phyloP scores from a whole-genome alignment of 2,797 vertebrate species.

The Euphonia xanthogaster region DNA sequence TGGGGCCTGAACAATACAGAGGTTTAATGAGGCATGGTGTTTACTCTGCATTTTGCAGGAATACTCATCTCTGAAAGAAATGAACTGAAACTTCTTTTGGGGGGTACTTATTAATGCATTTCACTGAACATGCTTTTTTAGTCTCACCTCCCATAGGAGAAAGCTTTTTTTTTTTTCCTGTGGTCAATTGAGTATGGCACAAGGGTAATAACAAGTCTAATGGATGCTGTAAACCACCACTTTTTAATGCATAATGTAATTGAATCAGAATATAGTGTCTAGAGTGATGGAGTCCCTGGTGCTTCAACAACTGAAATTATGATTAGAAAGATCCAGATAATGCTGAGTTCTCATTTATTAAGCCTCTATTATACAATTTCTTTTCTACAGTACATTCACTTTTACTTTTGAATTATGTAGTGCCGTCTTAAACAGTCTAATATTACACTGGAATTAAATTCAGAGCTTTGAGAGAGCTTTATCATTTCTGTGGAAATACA shows the following conservation, averaged over 20 bases:
- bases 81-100: slow-evolving; percentile 47
- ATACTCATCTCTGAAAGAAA: slow-evolving; percentile 61
- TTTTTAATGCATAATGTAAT: slow-evolving; percentile 69
- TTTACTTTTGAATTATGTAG: slow-evolving; percentile 68
- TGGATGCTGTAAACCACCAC: slow-evolving; percentile 57
- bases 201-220: slow-evolving; percentile 68
- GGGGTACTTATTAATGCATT: slow-evolving; percentile 33
- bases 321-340: slow-evolving; percentile 65
- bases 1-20: not conserved
- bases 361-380: slow-evolving; percentile 52
- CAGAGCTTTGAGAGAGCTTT: slow-evolving; percentile 10
- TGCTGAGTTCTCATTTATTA: slow-evolving; percentile 66
- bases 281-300: slow-evolving; percentile 62
- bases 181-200: slow-evolving; percentile 61
- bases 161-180: slow-evolving; percentile 1
- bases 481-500: slow-evolving; percentile 15
- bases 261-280: slow-evolving; percentile 66
- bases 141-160: not conserved
- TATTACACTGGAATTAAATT: slow-evolving; percentile 53
- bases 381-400: slow-evolving; percentile 26
- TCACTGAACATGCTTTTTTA: slow-evolving; percentile 26
- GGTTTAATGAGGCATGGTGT: slow-evolving; percentile 58
- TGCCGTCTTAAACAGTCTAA: slow-evolving; percentile 53
- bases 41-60: slow-evolving; percentile 51
- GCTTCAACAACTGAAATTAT: slow-evolving; percentile 67